Evolutionary conservation across 2,888 invertebrate genomes (phyloP).

Genomic region (Pristionchus mayeri): DNA sequence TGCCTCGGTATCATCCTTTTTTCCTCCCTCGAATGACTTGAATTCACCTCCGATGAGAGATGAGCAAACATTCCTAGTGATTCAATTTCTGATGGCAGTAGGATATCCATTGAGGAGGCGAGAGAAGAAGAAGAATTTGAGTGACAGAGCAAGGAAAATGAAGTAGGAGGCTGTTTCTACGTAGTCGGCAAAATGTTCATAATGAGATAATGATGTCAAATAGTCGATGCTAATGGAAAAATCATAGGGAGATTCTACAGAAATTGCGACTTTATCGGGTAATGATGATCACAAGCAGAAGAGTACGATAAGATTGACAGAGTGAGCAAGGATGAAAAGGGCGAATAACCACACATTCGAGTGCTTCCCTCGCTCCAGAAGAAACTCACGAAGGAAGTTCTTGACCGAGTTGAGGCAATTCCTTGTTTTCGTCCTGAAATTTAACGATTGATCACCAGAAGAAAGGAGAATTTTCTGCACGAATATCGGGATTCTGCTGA

Average conservation of each 20-base stretch:
- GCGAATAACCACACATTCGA: not conserved
- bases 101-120: too few species aligned
- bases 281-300: constrained; percentile 2
- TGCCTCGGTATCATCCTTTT: too few species aligned
- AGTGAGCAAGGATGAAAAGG: not conserved
- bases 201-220: too few species aligned
- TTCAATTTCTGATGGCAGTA: too few species aligned
- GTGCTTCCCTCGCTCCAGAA: not conserved
- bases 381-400: not conserved
- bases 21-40: too few species aligned
- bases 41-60: too few species aligned
- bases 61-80: too few species aligned
- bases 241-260: too few species aligned
- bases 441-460: not conserved
- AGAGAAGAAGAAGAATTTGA: not conserved
- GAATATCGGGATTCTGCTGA: not conserved
- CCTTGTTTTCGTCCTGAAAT: not conserved
- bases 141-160: not conserved
- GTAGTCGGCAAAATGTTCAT: too few species aligned
- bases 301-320: constrained; percentile 1
- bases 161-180: too few species aligned
- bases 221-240: too few species aligned
- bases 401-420: constrained; percentile 8
- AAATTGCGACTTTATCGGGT: too few species aligned
- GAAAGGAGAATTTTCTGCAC: not conserved